These are phyloP conservation scores for Netelia inedita DNA, from an alignment of 2,888 invertebrate genomes.

Conservation along the genomic window DNA sequence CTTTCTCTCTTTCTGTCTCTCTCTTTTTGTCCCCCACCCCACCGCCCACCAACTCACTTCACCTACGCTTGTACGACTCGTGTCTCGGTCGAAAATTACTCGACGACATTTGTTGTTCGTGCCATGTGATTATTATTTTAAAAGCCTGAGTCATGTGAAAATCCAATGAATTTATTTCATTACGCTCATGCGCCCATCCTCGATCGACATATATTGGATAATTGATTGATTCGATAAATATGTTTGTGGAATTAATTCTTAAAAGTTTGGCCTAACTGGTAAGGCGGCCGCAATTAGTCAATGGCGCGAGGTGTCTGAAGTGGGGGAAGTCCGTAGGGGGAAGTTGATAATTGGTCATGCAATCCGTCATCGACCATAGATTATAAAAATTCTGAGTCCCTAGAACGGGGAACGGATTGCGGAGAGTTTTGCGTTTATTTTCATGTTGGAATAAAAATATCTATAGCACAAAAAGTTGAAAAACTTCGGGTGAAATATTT, in stretches of 20 bases:
- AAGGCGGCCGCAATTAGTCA: background rate
- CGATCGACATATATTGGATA: background rate
- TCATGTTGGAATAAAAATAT: background rate
- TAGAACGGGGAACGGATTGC: background rate
- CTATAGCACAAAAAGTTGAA: no score
- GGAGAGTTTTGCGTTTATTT: background rate
- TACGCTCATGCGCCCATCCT: background rate
- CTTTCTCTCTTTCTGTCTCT: slow-evolving; percentile 71
- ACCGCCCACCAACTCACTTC: slow-evolving; percentile 19
- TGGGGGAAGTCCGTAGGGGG: slow-evolving; percentile 7
- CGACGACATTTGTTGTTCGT: slow-evolving; percentile 19
- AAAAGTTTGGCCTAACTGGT: background rate
- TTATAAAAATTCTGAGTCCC: background rate
- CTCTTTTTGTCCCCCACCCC: slow-evolving; percentile 29
- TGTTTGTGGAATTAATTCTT: background rate
- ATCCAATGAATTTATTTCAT: slow-evolving; percentile 11
- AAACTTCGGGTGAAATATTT: no score
- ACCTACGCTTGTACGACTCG: background rate
- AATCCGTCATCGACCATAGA: slow-evolving; percentile 19
- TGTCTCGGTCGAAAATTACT: background rate
- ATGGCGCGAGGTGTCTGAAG: slow-evolving; percentile 5
- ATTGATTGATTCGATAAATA: slow-evolving; percentile 14
- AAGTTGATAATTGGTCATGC: slow-evolving; percentile 19
- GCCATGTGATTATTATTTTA: slow-evolving; percentile 1
- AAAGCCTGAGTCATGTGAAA: slow-evolving; percentile 21